Evolutionary conservation across 2,113 vertebrate species (phyloP).

Genomic region (Rhizomys pruinosus): DNA sequence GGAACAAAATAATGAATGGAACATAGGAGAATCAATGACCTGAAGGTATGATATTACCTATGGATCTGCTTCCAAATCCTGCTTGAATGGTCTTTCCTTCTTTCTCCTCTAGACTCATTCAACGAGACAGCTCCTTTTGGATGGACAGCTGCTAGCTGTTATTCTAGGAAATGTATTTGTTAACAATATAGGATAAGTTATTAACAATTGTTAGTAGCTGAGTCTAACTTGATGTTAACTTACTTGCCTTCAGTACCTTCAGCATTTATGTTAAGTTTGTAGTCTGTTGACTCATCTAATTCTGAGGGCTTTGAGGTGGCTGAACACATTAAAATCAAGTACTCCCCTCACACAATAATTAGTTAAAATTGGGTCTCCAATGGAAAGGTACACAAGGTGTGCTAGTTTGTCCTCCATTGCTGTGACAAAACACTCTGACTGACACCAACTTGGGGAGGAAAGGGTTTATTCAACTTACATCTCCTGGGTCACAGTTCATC

Average conservation of each 20-base stretch:
- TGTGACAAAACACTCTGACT: too few species aligned
- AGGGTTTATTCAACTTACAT: too few species aligned
- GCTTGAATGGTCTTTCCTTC: background rate
- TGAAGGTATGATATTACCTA: slow-evolving; percentile 8
- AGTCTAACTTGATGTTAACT: background rate
- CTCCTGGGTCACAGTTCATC: too few species aligned
- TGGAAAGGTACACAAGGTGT: too few species aligned
- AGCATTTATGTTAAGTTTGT: background rate
- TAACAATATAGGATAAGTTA: background rate
- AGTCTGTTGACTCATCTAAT: background rate
- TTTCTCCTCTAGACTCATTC: background rate
- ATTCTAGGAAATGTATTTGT: background rate
- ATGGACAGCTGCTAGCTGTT: background rate
- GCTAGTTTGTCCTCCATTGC: too few species aligned
- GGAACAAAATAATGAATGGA: background rate
- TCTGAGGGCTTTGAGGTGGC: background rate
- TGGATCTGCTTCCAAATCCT: background rate
- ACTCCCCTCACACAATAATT: too few species aligned
- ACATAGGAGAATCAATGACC: background rate
- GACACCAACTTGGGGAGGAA: too few species aligned
- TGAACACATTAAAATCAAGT: background rate
- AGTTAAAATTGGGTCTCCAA: too few species aligned
- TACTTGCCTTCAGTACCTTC: background rate
- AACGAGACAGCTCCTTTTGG: background rate
- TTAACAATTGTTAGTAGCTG: background rate